Evolutionary conservation across 2,797 vertebrate species (phyloP).

Genomic region (Ibycter americanus): DNA sequence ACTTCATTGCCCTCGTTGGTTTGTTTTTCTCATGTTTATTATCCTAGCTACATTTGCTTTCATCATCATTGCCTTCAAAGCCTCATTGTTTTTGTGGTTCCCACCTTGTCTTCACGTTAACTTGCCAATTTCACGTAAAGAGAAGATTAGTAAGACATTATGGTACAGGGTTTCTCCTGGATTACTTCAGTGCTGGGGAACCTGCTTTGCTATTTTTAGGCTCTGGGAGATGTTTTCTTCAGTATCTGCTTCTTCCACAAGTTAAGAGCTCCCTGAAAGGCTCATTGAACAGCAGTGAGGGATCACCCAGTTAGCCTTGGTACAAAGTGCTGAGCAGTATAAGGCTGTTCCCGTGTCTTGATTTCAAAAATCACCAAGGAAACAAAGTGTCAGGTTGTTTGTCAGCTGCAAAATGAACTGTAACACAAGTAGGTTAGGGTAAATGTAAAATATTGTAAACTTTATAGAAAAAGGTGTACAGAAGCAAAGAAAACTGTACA

Average conservation of each 20-base stretch:
- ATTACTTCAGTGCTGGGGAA: background rate
- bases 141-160: background rate
- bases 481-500: background rate
- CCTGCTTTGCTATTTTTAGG: background rate
- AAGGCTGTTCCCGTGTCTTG: background rate
- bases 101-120: rapidly evolving
- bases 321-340: background rate
- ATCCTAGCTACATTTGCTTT: background rate
- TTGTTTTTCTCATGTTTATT: background rate
- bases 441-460: background rate
- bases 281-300: rapidly evolving
- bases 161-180: background rate
- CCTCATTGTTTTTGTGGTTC: background rate
- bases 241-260: background rate
- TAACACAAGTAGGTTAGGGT: background rate
- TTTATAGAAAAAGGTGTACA: background rate
- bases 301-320: background rate
- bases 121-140: background rate
- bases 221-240: background rate
- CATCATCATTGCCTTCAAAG: background rate
- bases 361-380: background rate
- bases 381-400: background rate
- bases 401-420: background rate
- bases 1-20: background rate
- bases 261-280: background rate